These are phyloP conservation scores for Hirtodrosophila duncani DNA, from an alignment of 2,888 invertebrate genomes.

Conservation along the genomic window DNA sequence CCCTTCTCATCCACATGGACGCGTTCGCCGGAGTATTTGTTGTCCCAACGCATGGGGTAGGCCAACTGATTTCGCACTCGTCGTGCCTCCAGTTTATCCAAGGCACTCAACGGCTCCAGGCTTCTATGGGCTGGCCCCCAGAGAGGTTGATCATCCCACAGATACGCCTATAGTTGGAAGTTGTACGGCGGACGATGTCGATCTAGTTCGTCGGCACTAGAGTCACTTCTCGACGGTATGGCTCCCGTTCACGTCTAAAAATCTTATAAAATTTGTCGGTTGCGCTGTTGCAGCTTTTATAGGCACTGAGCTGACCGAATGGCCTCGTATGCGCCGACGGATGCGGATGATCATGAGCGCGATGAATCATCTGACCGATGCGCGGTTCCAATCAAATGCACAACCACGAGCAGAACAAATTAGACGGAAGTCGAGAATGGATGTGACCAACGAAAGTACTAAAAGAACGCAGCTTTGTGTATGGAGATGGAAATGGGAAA, in stretches of 20 bases:
- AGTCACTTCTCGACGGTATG: conserved; percentile 51
- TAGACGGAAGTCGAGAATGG: conserved; percentile 24
- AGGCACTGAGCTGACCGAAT: conserved; percentile 27
- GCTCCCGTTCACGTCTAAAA: conserved; percentile 28
- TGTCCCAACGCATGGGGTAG: conserved; percentile 71
- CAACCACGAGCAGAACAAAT: conserved; percentile 8
- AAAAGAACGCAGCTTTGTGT: conserved; percentile 5
- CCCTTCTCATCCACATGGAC: conserved; percentile 81
- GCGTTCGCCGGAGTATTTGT: conserved; percentile 71
- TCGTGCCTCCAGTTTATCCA: conserved; percentile 72
- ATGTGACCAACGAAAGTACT: too few species aligned
- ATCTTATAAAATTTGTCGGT: conserved; percentile 49
- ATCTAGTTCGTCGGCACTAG: conserved; percentile 68
- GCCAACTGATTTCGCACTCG: conserved; percentile 73
- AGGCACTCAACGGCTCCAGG: conserved; percentile 53
- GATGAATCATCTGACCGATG: conserved; percentile 57
- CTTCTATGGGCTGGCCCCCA: conserved; percentile 47
- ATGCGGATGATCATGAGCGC: conserved; percentile 44
- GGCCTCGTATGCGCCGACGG: conserved; percentile 41
- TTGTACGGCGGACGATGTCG: conserved; percentile 59
- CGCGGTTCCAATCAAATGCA: conserved; percentile 58
- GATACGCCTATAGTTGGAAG: conserved; percentile 67
- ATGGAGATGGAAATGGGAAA: too few species aligned
- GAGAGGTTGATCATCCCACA: conserved; percentile 71
- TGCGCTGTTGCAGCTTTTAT: conserved; percentile 53